Conservation (phyloP, 2,888 invertebrate species). For the Copidosoma aretas region DNA sequence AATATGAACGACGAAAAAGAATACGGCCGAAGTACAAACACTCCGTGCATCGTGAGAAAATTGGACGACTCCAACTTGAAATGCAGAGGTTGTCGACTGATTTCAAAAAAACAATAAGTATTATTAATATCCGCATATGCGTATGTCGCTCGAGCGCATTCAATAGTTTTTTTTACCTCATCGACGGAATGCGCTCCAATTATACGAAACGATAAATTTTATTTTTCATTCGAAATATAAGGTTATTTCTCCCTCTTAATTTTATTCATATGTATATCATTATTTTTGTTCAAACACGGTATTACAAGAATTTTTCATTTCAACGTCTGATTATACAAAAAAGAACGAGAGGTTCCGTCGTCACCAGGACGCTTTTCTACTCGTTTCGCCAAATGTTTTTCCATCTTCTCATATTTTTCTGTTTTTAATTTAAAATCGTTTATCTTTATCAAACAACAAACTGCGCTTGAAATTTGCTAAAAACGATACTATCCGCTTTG, state of each 20-base stretch:
- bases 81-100: not conserved
- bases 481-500: slow-evolving; percentile 23
- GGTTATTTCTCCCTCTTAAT: not conserved
- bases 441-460: slow-evolving; percentile 3
- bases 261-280: no score
- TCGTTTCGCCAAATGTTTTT: slow-evolving; percentile 22
- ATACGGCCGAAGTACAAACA: not conserved
- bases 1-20: not conserved
- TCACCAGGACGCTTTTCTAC: slow-evolving; percentile 34
- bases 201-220: slow-evolving; percentile 21
- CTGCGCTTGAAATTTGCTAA: slow-evolving; percentile 25
- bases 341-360: slow-evolving; percentile 16
- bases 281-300: no score
- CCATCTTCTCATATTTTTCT: not conserved
- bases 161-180: slow-evolving; percentile 56
- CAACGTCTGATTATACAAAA: slow-evolving; percentile 22
- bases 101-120: slow-evolving; percentile 10
- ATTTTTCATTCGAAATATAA: not conserved
- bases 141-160: slow-evolving; percentile 32
- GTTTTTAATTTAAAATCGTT: slow-evolving; percentile 4
- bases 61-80: not conserved
- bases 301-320: not conserved
- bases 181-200: slow-evolving; percentile 39
- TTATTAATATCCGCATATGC: not conserved
- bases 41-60: slow-evolving; percentile 8